Evolutionary conservation across 2,888 invertebrate species (phyloP).

Genomic region (Graphium colonna): DNA sequence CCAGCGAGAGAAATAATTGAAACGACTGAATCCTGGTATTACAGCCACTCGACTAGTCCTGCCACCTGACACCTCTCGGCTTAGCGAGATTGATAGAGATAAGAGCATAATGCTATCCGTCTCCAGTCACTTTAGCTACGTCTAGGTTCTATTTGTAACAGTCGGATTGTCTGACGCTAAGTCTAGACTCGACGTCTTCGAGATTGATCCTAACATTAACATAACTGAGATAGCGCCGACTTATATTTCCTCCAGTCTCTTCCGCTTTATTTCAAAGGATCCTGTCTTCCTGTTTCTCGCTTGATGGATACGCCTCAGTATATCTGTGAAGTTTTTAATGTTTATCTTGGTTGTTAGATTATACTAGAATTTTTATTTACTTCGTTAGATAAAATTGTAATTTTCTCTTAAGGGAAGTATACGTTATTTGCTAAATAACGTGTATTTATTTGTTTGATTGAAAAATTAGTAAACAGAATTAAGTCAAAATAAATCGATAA

Average conservation of each 20-base stretch:
- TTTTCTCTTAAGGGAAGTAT: too few relatives aligned
- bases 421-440: too few relatives aligned
- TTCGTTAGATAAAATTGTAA: too few relatives aligned
- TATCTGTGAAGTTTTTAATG: too few relatives aligned
- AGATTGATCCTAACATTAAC: constrained; percentile 60
- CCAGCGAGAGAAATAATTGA: too few relatives aligned
- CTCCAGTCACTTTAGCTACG: constrained; percentile 30
- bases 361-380: too few relatives aligned
- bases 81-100: constrained; percentile 28
- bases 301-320: too few relatives aligned
- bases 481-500: too few relatives aligned
- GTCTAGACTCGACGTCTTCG: constrained; percentile 36
- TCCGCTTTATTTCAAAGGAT: constrained; percentile 4
- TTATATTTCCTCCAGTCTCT: constrained; percentile 1
- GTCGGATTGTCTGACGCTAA: constrained; percentile 36
- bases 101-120: constrained; percentile 33
- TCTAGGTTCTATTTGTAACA: constrained; percentile 36
- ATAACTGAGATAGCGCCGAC: constrained; percentile 33
- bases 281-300: constrained; percentile 13
- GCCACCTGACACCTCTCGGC: constrained; percentile 27
- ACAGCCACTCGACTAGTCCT: constrained; percentile 11
- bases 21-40: not conserved
- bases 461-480: too few relatives aligned
- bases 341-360: too few relatives aligned
- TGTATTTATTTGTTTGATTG: too few relatives aligned